A percentile compares a stretch with the other conserved stretches of the same genome.
These are phyloP conservation scores for Malurus cyaneus DNA, from an alignment of 2,113 vertebrate species.

Conservation along the genomic window DNA sequence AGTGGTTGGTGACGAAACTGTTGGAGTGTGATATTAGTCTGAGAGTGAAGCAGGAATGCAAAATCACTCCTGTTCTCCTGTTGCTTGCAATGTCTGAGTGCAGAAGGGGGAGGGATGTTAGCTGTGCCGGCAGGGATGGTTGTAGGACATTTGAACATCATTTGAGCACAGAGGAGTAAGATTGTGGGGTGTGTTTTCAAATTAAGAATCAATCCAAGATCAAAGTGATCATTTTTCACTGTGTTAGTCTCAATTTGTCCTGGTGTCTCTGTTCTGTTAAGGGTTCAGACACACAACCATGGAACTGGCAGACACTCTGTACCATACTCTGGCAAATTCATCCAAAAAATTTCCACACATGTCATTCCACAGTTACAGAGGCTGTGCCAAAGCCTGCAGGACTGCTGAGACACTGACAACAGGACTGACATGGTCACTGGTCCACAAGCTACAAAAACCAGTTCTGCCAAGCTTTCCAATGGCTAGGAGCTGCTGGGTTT, in stretches of 20 bases:
- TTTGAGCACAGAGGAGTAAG: neutral
- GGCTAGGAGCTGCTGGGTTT: neutral
- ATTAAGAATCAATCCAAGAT: neutral
- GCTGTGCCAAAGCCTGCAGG: neutral
- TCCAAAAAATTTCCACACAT: neutral
- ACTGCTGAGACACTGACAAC: neutral
- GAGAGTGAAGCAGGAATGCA: neutral
- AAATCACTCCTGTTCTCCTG: neutral
- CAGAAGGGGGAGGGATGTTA: neutral
- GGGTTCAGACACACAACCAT: accelerated
- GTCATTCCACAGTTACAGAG: neutral
- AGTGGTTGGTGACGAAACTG: neutral
- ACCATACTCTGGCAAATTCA: neutral
- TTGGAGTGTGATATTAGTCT: neutral
- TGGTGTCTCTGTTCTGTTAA: neutral
- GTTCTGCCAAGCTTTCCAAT: neutral
- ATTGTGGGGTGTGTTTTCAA: neutral
- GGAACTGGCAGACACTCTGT: neutral
- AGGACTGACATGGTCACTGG: neutral
- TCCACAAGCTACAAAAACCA: neutral
- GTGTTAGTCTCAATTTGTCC: neutral
- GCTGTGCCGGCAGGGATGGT: neutral
- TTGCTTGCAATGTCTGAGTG: neutral
- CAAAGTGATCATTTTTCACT: neutral
- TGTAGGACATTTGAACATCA: neutral